phyloP scores from a whole-genome alignment of 1,140 invertebrate species.

The Sminthurinus signatus region DNA sequence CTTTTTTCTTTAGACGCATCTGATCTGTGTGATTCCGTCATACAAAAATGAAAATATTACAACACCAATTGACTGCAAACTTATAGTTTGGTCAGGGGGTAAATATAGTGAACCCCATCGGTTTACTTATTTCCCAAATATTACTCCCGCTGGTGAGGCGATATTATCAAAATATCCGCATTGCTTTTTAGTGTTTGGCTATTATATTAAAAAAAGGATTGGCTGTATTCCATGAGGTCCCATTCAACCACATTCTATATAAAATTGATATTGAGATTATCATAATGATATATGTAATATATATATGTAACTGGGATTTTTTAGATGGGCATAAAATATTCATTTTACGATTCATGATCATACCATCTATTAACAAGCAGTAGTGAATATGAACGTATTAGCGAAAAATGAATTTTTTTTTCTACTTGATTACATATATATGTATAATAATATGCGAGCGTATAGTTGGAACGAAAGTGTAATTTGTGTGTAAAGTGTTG shows the following conservation, averaged over 20 bases:
- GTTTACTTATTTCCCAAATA: constrained; percentile 61
- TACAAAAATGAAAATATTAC: constrained; percentile 59
- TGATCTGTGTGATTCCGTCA: constrained; percentile 81
- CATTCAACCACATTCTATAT: constrained; percentile 1
- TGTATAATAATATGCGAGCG: no score
- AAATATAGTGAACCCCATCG: constrained; percentile 80
- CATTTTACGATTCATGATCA: no score
- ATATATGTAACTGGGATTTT: no score
- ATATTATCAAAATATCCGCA: constrained; percentile 11
- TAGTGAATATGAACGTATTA: no score
- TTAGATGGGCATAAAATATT: no score
- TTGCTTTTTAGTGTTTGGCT: constrained; percentile 27
- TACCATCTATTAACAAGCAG: no score
- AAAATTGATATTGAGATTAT: no score
- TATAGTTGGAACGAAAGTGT: no score
- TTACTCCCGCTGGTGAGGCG: constrained; percentile 35
- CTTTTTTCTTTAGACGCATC: constrained; percentile 63
- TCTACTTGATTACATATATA: no score
- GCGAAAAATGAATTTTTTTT: no score
- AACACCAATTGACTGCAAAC: constrained; percentile 55
- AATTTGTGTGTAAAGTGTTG: no score
- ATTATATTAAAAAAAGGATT: constrained; percentile 21
- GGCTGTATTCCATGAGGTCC: constrained; percentile 26
- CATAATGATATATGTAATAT: no score
- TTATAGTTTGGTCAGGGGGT: constrained; percentile 76